These are phyloP conservation scores for Acanthiza pusilla DNA, from an alignment of 2,797 vertebrate genomes.

Conservation along the genomic window DNA sequence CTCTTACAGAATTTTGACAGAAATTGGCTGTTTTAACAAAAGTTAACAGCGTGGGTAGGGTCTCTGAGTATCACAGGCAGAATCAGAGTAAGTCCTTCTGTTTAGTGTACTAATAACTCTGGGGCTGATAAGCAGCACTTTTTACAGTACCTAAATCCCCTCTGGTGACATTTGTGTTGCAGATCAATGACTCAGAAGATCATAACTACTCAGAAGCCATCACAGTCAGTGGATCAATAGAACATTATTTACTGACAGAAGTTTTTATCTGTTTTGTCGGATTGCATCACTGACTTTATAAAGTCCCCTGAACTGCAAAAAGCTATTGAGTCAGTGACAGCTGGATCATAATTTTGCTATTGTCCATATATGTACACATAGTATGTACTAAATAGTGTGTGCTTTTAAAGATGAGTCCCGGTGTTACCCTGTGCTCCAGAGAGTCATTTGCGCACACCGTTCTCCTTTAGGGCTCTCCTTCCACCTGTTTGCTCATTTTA, in stretches of 20 bases:
- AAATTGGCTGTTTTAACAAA: neutral
- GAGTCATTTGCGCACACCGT: neutral
- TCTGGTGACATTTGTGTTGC: neutral
- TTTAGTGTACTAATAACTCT: neutral
- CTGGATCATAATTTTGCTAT: neutral
- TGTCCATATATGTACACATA: accelerated
- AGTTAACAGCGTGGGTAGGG: neutral
- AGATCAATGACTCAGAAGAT: constrained; percentile 6
- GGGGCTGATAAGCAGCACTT: neutral
- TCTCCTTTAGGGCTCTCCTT: neutral
- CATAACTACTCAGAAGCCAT: neutral
- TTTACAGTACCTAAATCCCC: neutral
- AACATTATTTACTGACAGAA: neutral
- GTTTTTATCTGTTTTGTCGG: neutral
- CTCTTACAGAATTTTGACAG: neutral
- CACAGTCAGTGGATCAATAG: neutral
- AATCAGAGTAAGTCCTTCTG: neutral
- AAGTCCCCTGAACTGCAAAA: neutral
- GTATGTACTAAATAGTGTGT: neutral
- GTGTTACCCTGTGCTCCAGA: neutral
- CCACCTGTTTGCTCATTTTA: neutral
- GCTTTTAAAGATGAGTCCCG: neutral
- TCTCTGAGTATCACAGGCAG: neutral
- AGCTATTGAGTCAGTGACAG: neutral
- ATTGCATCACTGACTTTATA: neutral